Conservation (phyloP, 2,113 vertebrate species). For the Onychostoma macrolepis region DNA sequence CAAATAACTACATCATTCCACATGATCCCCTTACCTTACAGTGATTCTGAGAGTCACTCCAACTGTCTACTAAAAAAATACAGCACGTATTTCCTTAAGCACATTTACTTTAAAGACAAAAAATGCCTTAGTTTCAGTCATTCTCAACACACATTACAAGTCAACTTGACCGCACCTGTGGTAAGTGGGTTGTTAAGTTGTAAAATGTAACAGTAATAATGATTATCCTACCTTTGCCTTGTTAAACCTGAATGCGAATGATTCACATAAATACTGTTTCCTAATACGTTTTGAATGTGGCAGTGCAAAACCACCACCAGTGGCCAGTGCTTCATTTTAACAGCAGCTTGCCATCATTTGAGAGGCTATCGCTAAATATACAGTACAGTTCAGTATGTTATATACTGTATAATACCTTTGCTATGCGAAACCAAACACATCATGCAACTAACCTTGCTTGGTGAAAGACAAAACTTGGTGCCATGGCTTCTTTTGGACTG, state of each 20-base stretch:
- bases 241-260: neutral
- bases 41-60: neutral
- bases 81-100: neutral
- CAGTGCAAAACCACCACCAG: neutral
- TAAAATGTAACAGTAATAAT: neutral
- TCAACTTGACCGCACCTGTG: neutral
- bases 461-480: neutral
- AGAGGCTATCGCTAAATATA: neutral
- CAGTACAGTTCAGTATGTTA: neutral
- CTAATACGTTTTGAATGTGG: neutral
- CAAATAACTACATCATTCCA: constrained; percentile 32
- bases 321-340: neutral
- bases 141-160: neutral
- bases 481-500: neutral
- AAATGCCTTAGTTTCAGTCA: neutral
- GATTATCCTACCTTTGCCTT: neutral
- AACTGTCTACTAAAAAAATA: neutral
- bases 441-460: neutral
- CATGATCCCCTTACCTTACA: neutral
- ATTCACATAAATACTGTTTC: neutral
- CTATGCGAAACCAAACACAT: neutral
- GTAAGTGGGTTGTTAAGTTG: neutral
- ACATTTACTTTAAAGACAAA: neutral
- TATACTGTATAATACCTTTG: too few species aligned
- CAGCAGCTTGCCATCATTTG: neutral